Conservation (phyloP, 30 jellyfish, hydroid and myxozoan genomes). For the Hydractinia echinata region DNA sequence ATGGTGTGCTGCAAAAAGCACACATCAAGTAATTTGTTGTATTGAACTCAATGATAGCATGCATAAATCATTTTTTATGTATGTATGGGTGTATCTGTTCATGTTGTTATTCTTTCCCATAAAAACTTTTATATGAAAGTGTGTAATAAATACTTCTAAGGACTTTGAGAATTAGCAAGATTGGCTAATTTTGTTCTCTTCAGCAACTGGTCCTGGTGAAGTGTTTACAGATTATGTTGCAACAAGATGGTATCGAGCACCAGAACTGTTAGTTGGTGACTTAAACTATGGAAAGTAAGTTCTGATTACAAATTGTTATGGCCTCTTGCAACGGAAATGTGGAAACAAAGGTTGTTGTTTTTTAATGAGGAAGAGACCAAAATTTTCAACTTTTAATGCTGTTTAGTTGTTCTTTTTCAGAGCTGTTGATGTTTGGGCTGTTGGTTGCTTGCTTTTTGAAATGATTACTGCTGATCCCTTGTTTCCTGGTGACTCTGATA, state of each 20-base stretch:
- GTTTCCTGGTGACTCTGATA: conserved; percentile 98
- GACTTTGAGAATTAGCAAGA: too few species aligned
- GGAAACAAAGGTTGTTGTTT: too few species aligned
- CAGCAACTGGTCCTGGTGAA: conserved; percentile 96
- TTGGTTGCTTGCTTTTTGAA: conserved; percentile 88
- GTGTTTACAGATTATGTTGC: conserved; percentile 95
- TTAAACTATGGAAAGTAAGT: conserved; percentile 96
- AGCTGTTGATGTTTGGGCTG: conserved; percentile 99
- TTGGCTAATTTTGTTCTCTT: background rate
- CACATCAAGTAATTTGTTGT: too few species aligned
- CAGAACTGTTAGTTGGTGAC: conserved; percentile 95
- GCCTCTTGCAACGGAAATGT: too few species aligned
- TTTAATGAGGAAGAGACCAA: too few species aligned
- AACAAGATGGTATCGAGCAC: conserved; percentile 99
- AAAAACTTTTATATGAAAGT: background rate
- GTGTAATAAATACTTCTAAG: background rate
- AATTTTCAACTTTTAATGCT: too few species aligned
- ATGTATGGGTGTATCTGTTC: too few species aligned
- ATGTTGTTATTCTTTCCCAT: too few species aligned
- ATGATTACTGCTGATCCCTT: conserved; percentile 97
- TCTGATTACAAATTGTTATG: background rate
- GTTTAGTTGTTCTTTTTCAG: conserved; percentile 33
- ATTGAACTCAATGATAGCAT: too few species aligned
- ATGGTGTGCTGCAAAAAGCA: too few species aligned
- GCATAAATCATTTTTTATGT: too few species aligned